Conservation (phyloP, 2,113 vertebrate species). For the Bos javanicus region DNA sequence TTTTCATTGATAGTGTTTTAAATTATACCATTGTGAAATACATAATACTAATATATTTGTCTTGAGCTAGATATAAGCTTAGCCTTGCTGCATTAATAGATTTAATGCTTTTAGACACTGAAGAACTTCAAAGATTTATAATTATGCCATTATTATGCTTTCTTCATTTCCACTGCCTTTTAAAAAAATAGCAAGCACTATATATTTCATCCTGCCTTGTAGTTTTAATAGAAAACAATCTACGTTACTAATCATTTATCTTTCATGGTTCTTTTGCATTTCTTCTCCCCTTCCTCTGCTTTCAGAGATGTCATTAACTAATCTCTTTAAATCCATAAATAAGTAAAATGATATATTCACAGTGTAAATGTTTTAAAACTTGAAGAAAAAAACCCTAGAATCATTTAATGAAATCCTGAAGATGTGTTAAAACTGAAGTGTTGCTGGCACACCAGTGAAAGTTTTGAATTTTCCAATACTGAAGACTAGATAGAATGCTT, state of each 20-base stretch:
- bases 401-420: slow-evolving; percentile 78
- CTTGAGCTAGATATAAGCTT: slow-evolving; percentile 19
- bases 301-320: slow-evolving; percentile 74
- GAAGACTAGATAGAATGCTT: slow-evolving; percentile 52
- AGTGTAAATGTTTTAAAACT: slow-evolving; percentile 80
- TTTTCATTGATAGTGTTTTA: background rate
- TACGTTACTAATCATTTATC: slow-evolving; percentile 69
- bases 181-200: slow-evolving; percentile 60
- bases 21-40: slow-evolving; percentile 20
- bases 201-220: slow-evolving; percentile 34
- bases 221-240: slow-evolving; percentile 73
- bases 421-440: slow-evolving; percentile 68
- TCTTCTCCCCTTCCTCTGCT: slow-evolving; percentile 48
- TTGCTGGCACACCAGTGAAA: slow-evolving; percentile 72
- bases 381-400: slow-evolving; percentile 56
- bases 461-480: slow-evolving; percentile 75
- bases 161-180: slow-evolving; percentile 31
- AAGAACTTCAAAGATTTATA: slow-evolving; percentile 61
- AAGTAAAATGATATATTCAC: slow-evolving; percentile 80
- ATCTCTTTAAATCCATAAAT: slow-evolving; percentile 78
- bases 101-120: slow-evolving; percentile 28
- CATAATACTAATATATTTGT: slow-evolving; percentile 61
- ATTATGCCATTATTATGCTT: background rate
- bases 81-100: slow-evolving; percentile 51
- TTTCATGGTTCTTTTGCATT: slow-evolving; percentile 16